Evolutionary conservation across 2,888 invertebrate species (phyloP).

Genomic region (Hofmannophila pseudospretella): DNA sequence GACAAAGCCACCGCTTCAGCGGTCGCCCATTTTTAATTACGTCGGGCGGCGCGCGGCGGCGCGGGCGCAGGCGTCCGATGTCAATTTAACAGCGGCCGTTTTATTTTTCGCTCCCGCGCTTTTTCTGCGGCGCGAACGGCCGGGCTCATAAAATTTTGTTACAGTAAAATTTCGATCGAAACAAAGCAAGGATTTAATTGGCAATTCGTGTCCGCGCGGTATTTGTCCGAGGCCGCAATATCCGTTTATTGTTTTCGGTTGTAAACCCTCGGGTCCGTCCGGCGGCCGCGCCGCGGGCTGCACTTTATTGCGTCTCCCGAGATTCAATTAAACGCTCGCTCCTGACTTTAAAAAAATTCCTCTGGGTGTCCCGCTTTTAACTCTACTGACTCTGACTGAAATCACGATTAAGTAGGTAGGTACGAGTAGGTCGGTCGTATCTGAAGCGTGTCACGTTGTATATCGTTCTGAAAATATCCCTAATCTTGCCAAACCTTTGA

Average conservation of each 20-base stretch:
- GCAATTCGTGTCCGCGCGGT: slow-evolving; percentile 48
- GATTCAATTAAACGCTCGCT: no score
- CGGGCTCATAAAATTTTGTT: slow-evolving; percentile 64
- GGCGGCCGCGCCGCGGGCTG: slow-evolving; percentile 3
- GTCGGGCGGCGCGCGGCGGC: slow-evolving; percentile 18
- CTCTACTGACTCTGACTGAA: no score
- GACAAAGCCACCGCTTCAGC: slow-evolving; percentile 23
- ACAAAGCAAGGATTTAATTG: slow-evolving; percentile 74
- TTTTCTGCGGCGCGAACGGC: slow-evolving; percentile 32
- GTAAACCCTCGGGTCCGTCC: slow-evolving; percentile 20
- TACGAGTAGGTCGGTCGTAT: no score
- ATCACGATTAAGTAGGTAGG: no score
- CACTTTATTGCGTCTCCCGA: no score
- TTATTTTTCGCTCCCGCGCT: slow-evolving; percentile 58
- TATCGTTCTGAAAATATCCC: no score
- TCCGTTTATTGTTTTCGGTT: slow-evolving; percentile 45
- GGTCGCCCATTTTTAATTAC: slow-evolving; percentile 35
- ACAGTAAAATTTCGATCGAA: slow-evolving; percentile 74
- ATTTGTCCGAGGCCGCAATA: slow-evolving; percentile 25
- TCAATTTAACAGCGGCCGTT: slow-evolving; percentile 55
- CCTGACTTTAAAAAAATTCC: no score
- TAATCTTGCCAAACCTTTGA: no score
- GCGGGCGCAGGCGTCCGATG: slow-evolving; percentile 45
- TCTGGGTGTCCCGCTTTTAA: no score
- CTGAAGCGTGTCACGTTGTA: no score